These are phyloP conservation scores for Alectoris magna DNA, from an alignment of 2,797 vertebrate genomes.

Conservation along the genomic window DNA sequence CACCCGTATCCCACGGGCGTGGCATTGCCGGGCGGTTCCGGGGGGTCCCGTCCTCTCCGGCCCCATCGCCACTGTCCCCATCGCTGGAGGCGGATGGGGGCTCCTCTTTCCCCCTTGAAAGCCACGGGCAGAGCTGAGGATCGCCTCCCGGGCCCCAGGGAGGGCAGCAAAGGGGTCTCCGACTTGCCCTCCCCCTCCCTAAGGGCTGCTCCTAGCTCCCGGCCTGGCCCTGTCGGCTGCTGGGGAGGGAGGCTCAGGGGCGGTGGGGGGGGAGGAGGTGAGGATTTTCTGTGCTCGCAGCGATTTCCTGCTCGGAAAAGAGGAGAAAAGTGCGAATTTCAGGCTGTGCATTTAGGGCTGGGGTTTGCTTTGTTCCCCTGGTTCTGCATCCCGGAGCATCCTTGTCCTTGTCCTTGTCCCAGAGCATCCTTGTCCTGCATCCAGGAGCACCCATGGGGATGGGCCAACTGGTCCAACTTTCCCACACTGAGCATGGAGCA, in stretches of 20 bases:
- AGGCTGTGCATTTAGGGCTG: too few relatives aligned
- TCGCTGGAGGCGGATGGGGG: too few relatives aligned
- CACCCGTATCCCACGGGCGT: neutral
- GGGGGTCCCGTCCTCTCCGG: neutral
- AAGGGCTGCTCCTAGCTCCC: neutral
- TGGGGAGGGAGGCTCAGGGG: too few relatives aligned
- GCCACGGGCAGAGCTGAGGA: neutral
- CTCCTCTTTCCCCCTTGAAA: neutral
- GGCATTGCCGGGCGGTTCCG: neutral
- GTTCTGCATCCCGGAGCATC: neutral
- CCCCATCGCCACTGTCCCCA: neutral
- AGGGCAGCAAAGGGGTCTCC: neutral
- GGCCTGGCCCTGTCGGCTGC: too few relatives aligned
- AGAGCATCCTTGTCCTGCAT: neutral
- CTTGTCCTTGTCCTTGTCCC: neutral
- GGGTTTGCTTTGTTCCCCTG: neutral
- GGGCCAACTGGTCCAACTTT: too few relatives aligned
- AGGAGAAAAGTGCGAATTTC: too few relatives aligned
- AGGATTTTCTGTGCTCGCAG: too few relatives aligned
- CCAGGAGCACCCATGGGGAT: neutral
- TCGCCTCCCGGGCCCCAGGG: neutral
- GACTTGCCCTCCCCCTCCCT: neutral
- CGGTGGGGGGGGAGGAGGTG: too few relatives aligned
- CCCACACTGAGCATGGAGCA: neutral
- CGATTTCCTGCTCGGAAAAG: too few relatives aligned